phyloP scores from a whole-genome alignment of 2,888 invertebrate species.

The Coremacera marginata region DNA sequence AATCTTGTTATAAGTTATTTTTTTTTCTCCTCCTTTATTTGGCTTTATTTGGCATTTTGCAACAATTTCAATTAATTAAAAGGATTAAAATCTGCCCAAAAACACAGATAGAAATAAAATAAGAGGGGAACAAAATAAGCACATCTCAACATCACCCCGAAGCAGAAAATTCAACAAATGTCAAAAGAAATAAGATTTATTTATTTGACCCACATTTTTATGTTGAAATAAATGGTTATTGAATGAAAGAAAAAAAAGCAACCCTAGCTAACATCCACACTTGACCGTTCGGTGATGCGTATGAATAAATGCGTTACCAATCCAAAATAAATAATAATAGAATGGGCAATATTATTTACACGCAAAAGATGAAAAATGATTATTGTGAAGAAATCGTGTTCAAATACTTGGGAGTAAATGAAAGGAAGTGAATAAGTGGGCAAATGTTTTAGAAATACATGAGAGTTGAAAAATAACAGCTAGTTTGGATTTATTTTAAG shows the following conservation, averaged over 20 bases:
- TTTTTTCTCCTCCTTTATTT: neutral
- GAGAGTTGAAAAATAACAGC: too few species aligned
- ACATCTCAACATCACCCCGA: neutral
- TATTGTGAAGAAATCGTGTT: neutral
- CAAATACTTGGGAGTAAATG: neutral
- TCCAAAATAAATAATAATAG: neutral
- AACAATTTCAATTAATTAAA: constrained; percentile 58
- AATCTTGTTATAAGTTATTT: constrained; percentile 33
- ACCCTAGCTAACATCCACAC: neutral
- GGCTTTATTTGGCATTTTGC: constrained; percentile 49
- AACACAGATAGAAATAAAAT: neutral
- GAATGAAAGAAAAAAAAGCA: neutral
- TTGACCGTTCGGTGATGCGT: constrained; percentile 6
- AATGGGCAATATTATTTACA: constrained; percentile 24
- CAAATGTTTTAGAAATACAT: too few species aligned
- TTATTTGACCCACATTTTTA: constrained; percentile 30
- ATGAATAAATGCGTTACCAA: constrained; percentile 4
- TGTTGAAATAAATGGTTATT: neutral
- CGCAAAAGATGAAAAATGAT: constrained; percentile 31
- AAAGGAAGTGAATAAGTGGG: neutral
- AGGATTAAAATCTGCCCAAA: constrained; percentile 50
- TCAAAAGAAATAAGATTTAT: constrained; percentile 34
- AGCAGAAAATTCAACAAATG: constrained; percentile 17
- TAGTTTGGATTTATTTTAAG: too few species aligned
- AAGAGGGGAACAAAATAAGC: neutral